phyloP scores from a whole-genome alignment of 2,113 vertebrate genomes.

The Bambusicola thoracicus region DNA sequence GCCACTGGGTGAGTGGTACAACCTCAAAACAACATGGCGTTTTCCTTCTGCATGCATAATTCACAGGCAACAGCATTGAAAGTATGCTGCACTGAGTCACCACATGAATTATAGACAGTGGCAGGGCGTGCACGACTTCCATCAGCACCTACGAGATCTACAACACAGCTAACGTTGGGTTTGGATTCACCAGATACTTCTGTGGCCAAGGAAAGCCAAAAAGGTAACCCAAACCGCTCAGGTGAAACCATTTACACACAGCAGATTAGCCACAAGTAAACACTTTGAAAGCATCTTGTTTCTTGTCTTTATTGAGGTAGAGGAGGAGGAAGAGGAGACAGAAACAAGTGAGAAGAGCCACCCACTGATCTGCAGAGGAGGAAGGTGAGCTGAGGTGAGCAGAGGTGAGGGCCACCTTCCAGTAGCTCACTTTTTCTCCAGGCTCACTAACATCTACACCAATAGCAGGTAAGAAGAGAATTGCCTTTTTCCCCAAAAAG shows the following conservation, averaged over 20 bases:
- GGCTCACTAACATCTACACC: not conserved
- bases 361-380: not conserved
- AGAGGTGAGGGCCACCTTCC: not conserved
- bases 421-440: not conserved
- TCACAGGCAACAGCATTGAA: conserved; percentile 66
- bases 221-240: not conserved
- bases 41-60: conserved; percentile 59
- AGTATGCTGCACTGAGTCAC: conserved; percentile 28
- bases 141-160: not conserved
- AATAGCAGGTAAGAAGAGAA: not conserved
- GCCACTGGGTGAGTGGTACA: not conserved
- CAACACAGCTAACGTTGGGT: conserved; percentile 5
- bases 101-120: conserved; percentile 60
- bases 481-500: not conserved
- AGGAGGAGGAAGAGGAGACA: not conserved
- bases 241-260: not conserved
- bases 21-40: conserved; percentile 39
- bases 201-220: not conserved
- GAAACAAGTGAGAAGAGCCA: not conserved
- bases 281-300: not conserved
- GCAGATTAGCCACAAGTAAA: not conserved
- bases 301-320: not conserved
- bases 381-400: no score
- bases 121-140: not conserved
- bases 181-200: not conserved